Base-by-base conservation (phyloP, 2,888 invertebrate species). In the Synergus umbraculus region DNA sequence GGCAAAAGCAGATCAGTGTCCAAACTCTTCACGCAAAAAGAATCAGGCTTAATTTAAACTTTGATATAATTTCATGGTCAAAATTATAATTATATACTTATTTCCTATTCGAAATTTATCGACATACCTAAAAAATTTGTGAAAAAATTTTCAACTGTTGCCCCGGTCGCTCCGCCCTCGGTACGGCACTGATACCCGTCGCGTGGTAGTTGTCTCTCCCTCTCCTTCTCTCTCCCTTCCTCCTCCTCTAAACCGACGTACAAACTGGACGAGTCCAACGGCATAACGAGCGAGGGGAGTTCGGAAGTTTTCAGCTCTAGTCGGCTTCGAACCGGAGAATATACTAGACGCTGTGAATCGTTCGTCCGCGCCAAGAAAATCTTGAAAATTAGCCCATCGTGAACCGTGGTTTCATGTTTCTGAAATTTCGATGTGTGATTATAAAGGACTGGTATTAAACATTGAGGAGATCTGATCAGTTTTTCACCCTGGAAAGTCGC, bases 301-400 rank as follows among this genome's bases (percentile, higher is more conserved):
- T 88, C 85, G 91, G 89, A 86, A 89, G 88, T 88, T 86, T 87
- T 90, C 89, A 89, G 86, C 90, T 89, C 88, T 90, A 92, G 92
- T 92, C 91, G 90, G 90, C 91, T 91, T 91, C 91, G 91, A 91
- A 91, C 91, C 91, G 91, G 88, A 90, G 91, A 91, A 90, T 89
- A 89, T 88, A 84, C 83, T 89, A 88, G 90, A 90, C 90, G 89
- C 84, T 77, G 65, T 37, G 78, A 69, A 65, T 79, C 80, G 64
- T n/a, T 78, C 78, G 77, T 81, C 73, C 67, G 37, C 22, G 65
- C 60, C 67, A 77, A 41, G 37, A 13, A 79, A 76, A 80, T 58
- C 76, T 77, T 22, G 46, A 29, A 65, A 12, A 9, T 41, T 65
- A 7, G 41, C 65, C 9, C 2, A 41, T 65, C 15, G 65, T 65